Percentiles rank a stretch among this genome's conserved stretches.
phyloP scores from a whole-genome alignment of 2,113 vertebrate species.

The Bos indicus region DNA sequence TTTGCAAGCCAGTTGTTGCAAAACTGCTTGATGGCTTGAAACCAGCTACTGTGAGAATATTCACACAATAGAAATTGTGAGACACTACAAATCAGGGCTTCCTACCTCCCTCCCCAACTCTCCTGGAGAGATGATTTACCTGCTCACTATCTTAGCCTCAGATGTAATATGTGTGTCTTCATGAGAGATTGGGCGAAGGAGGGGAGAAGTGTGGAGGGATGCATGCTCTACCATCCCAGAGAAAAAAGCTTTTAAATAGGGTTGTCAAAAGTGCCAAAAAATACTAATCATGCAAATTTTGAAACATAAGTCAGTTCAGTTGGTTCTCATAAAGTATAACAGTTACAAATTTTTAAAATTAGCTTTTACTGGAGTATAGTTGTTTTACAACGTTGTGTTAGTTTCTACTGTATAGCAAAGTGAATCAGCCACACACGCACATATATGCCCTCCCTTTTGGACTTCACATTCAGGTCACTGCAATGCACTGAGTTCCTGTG shows the following conservation, averaged over 20 bases:
- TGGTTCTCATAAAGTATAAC: not conserved
- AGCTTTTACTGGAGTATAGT: not conserved
- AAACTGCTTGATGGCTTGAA: not conserved
- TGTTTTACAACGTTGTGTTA: not conserved
- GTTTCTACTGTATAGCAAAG: not conserved
- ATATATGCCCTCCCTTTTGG: not conserved
- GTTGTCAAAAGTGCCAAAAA: not conserved
- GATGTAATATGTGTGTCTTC: not conserved
- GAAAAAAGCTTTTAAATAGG: not conserved
- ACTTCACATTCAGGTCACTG: not conserved
- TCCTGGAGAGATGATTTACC: not conserved
- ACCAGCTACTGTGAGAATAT: not conserved
- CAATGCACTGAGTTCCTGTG: not conserved
- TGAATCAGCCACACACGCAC: not conserved
- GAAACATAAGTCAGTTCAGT: not conserved
- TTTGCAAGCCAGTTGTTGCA: not conserved
- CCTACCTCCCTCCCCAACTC: fast-evolving
- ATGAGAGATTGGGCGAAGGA: not conserved
- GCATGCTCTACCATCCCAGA: not conserved
- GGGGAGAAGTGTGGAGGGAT: not conserved
- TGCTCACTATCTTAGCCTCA: not conserved
- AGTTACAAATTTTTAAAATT: not conserved
- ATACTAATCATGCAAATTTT: not conserved
- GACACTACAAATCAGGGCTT: not conserved
- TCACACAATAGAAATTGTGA: not conserved